These are phyloP conservation scores for Chymomyza costata DNA, from an alignment of 1,140 invertebrate genomes.

Conservation along the genomic window DNA sequence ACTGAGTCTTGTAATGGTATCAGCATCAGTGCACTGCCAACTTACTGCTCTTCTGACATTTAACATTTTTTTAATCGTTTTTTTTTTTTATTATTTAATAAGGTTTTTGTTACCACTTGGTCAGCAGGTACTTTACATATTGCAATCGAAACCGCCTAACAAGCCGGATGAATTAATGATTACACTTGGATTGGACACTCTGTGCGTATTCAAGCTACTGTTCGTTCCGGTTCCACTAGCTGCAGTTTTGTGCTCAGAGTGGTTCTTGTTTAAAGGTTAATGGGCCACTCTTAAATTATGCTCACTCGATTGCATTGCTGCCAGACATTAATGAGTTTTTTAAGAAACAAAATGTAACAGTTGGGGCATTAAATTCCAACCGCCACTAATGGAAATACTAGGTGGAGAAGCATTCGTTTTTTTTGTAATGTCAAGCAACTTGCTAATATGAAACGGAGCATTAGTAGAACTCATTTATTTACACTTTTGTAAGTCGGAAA, in stretches of 20 bases:
- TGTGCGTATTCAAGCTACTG: slow-evolving; percentile 37
- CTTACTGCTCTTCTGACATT: too few relatives aligned
- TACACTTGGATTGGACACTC: too few relatives aligned
- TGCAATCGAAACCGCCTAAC: too few relatives aligned
- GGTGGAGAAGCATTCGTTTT: not conserved
- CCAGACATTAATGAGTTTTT: slow-evolving; percentile 48
- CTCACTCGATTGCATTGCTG: slow-evolving; percentile 58
- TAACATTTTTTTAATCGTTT: too few relatives aligned
- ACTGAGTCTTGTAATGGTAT: too few relatives aligned
- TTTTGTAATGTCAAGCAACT: slow-evolving; percentile 16
- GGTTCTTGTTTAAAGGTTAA: slow-evolving; percentile 49
- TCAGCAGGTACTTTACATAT: too few relatives aligned
- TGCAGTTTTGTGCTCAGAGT: not conserved
- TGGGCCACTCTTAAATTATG: slow-evolving; percentile 58
- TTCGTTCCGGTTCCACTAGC: slow-evolving; percentile 27
- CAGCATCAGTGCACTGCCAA: too few relatives aligned
- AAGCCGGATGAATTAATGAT: too few relatives aligned
- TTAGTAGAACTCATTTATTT: slow-evolving; percentile 52
- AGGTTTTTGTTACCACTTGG: too few relatives aligned
- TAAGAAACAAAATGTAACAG: slow-evolving; percentile 25
- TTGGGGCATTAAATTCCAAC: not conserved
- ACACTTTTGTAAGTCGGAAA: slow-evolving; percentile 39
- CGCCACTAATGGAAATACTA: too few relatives aligned
- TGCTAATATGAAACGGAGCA: slow-evolving; percentile 10
- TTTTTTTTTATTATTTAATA: too few relatives aligned